Conservation (phyloP, 2,888 invertebrate species). For the Pseudanteris insignis region DNA sequence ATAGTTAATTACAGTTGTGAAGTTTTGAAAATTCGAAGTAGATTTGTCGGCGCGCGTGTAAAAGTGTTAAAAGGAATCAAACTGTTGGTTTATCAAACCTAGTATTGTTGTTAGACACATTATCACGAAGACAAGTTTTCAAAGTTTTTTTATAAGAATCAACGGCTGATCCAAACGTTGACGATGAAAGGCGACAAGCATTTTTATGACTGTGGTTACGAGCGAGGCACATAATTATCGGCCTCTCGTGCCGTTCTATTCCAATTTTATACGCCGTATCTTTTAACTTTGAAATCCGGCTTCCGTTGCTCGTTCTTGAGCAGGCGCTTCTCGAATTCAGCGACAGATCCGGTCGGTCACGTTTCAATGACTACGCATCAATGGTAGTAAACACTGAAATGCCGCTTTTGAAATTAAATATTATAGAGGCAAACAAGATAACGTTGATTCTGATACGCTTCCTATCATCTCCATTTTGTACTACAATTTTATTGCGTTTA, state of each 20-base stretch:
- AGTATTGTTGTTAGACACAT: too few relatives aligned
- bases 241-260: conserved; percentile 30
- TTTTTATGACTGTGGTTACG: conserved; percentile 44
- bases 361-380: conserved; percentile 17
- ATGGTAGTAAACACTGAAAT: conserved; percentile 15
- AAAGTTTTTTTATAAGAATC: conserved; percentile 6
- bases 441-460: not conserved
- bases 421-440: conserved; percentile 12
- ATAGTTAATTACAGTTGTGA: too few relatives aligned
- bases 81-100: too few relatives aligned
- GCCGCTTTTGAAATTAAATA: conserved; percentile 23
- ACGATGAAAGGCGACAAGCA: conserved; percentile 24
- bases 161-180: conserved; percentile 20
- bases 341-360: conserved; percentile 27
- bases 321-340: conserved; percentile 23
- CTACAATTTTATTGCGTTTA: conserved; percentile 16
- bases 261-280: conserved; percentile 29
- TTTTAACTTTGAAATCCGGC: conserved; percentile 28
- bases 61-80: too few relatives aligned
- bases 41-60: too few relatives aligned
- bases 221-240: conserved; percentile 44
- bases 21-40: too few relatives aligned
- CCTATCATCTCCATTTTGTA: conserved; percentile 7
- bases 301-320: conserved; percentile 29
- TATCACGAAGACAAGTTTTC: too few relatives aligned